Evolutionary conservation across 2,888 invertebrate genomes (phyloP).

Genomic region (Scaptomyza reducta): DNA sequence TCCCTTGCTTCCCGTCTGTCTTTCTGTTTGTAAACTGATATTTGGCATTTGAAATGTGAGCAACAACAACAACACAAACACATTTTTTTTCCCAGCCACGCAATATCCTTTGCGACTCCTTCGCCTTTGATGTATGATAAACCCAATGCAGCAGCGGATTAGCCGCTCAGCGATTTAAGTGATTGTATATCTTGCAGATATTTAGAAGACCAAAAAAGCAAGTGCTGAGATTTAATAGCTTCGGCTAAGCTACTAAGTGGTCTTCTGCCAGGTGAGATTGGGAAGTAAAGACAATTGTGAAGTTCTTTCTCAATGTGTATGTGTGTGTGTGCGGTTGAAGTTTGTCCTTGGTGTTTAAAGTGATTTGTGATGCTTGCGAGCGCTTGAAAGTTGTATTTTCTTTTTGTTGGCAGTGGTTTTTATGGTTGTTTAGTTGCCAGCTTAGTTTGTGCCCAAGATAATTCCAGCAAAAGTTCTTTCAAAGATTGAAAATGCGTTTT

Average conservation of each 20-base stretch:
- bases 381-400: conserved; percentile 67
- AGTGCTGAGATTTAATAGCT: conserved; percentile 78
- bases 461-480: conserved; percentile 48
- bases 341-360: conserved; percentile 75
- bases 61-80: conserved; percentile 7
- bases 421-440: conserved; percentile 72
- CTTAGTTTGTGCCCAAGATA: conserved; percentile 56
- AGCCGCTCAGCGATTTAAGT: conserved; percentile 80
- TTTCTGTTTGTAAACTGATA: conserved; percentile 65
- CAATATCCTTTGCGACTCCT: not conserved
- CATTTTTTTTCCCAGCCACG: conserved; percentile 19
- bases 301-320: conserved; percentile 21
- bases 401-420: conserved; percentile 65
- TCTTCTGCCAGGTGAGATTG: conserved; percentile 43
- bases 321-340: conserved; percentile 36
- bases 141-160: conserved; percentile 55
- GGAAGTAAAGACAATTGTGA: conserved; percentile 41
- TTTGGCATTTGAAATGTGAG: conserved; percentile 76
- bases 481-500: conserved; percentile 52
- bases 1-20: conserved; percentile 2
- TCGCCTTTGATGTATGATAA: conserved; percentile 70
- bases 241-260: conserved; percentile 69
- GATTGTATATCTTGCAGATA: conserved; percentile 77
- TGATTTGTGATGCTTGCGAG: conserved; percentile 73
- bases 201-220: conserved; percentile 26